A percentile compares a stretch with the other conserved stretches of the same genome.
Conservation (phyloP, 2,113 vertebrate genomes). For the Oophaga pumilio region DNA sequence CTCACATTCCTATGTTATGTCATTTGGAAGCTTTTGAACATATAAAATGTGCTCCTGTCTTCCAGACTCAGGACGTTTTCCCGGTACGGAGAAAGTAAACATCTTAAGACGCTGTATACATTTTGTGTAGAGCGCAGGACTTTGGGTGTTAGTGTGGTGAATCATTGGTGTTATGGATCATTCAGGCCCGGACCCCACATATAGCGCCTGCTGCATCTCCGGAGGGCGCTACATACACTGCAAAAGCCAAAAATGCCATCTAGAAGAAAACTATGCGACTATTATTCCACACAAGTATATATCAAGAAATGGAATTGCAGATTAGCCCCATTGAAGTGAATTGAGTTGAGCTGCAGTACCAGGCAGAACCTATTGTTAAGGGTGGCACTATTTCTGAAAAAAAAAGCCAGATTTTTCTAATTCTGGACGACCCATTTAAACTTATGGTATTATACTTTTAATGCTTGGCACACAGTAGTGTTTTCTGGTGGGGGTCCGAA, state of each 20-base stretch:
- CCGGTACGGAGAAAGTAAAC: neutral
- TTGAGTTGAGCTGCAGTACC: too few species aligned
- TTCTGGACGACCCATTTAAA: too few species aligned
- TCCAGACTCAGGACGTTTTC: neutral
- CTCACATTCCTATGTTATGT: neutral
- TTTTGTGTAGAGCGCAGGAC: neutral
- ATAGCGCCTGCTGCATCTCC: neutral
- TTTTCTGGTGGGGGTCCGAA: too few species aligned
- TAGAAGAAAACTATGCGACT: neutral
- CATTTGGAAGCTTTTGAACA: neutral
- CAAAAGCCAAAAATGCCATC: neutral
- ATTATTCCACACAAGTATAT: too few species aligned
- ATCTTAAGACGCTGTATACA: constrained; percentile 23
- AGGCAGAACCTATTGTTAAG: too few species aligned
- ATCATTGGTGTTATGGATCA: neutral
- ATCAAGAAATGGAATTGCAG: too few species aligned
- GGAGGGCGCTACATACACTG: neutral
- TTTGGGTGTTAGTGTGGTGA: too few species aligned
- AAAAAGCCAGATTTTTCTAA: too few species aligned
- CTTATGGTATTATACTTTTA: too few species aligned
- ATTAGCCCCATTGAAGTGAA: too few species aligned
- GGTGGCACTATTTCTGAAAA: too few species aligned
- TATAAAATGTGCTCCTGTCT: neutral
- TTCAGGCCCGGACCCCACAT: neutral
- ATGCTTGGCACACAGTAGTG: too few species aligned